Conservation (phyloP, 2,797 vertebrate species). For the Adelosebastes latens region DNA sequence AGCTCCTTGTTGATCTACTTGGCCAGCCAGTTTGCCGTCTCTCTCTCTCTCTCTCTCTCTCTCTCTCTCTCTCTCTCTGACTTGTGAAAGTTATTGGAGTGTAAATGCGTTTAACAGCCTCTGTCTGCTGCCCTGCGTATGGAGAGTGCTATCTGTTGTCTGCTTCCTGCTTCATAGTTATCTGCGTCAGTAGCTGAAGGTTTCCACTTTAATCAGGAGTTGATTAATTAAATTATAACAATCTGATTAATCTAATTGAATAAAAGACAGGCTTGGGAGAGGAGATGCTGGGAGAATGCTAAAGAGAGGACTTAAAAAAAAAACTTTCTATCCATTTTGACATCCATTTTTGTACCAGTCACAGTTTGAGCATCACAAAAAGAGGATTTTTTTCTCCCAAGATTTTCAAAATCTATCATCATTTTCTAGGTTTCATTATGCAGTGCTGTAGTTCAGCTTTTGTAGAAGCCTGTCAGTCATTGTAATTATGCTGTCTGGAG, state of each 20-base stretch:
- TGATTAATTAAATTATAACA: slow-evolving; percentile 2
- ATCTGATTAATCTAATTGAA: neutral
- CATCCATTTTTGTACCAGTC: neutral
- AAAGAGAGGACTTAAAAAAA: neutral
- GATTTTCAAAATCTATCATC: neutral
- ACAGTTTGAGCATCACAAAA: neutral
- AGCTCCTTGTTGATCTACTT: slow-evolving; percentile 76
- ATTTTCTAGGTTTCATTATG: neutral
- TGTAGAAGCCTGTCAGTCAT: slow-evolving; percentile 1
- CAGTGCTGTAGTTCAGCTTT: neutral
- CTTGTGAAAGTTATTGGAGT: slow-evolving; percentile 81
- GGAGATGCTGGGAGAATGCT: neutral
- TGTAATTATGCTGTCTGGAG: slow-evolving; percentile 10
- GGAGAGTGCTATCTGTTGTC: slow-evolving; percentile 50
- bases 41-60: slow-evolving; percentile 29
- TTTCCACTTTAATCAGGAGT: slow-evolving; percentile 6
- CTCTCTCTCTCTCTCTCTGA: slow-evolving; percentile 46
- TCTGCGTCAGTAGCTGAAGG: neutral
- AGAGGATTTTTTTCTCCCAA: no score
- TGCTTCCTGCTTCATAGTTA: slow-evolving; percentile 26
- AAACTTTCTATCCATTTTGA: neutral
- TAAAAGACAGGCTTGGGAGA: neutral
- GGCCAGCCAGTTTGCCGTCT: slow-evolving; percentile 40
- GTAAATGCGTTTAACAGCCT: slow-evolving; percentile 77
- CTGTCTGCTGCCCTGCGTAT: slow-evolving; percentile 55